Evolutionary conservation across 2,888 invertebrate species (phyloP).

Genomic region (Plebejus melissa): DNA sequence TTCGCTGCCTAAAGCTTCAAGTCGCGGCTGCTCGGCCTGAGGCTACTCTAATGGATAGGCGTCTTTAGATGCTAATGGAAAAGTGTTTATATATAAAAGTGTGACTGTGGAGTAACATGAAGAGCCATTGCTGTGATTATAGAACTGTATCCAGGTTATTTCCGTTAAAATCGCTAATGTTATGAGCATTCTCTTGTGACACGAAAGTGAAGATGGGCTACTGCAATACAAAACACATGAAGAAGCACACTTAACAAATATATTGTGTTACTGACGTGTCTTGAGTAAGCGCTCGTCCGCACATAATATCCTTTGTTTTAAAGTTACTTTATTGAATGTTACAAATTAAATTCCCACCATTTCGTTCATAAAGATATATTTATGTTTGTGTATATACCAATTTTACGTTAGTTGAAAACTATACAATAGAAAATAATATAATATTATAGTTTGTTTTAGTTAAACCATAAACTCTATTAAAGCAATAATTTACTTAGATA

Average conservation of each 20-base stretch:
- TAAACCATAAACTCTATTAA: neutral
- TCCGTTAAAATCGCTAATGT: neutral
- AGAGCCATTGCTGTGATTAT: slow-evolving; percentile 2
- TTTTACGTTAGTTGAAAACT: neutral
- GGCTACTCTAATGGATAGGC: too few relatives aligned
- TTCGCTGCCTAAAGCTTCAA: too few relatives aligned
- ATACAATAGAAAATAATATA: neutral
- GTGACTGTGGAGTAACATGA: neutral
- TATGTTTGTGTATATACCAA: neutral
- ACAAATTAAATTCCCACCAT: neutral
- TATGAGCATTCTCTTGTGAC: neutral
- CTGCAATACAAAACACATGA: too few relatives aligned
- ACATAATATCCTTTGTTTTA: neutral
- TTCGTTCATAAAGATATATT: neutral
- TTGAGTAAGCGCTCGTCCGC: too few relatives aligned
- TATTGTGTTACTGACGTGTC: too few relatives aligned
- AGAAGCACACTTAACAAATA: too few relatives aligned
- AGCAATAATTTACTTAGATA: slow-evolving; percentile 19
- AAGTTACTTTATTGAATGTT: neutral
- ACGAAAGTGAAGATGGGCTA: too few relatives aligned
- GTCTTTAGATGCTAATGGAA: neutral
- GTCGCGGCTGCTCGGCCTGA: too few relatives aligned
- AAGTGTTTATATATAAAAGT: neutral
- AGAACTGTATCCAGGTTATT: neutral
- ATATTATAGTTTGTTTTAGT: neutral